Evolutionary conservation across 2,888 invertebrate species (phyloP).

Genomic region (Phortica magna): DNA sequence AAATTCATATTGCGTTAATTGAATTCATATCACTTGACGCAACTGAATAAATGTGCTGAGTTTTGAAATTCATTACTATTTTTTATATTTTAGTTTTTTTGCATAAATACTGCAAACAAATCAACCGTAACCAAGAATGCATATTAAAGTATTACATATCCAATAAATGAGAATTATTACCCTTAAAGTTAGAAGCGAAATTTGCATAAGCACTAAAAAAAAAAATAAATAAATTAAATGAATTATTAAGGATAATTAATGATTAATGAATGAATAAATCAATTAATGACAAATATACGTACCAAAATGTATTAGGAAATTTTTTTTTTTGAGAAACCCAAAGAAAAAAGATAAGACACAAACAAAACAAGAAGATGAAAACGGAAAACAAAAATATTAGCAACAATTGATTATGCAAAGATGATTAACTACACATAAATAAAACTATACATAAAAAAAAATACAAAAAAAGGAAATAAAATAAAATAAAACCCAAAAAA

Average conservation of each 20-base stretch:
- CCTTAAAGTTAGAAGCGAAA: too few relatives aligned
- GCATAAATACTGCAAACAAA: too few relatives aligned
- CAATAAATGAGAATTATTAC: too few relatives aligned
- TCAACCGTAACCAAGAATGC: too few relatives aligned
- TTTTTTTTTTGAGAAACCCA: conserved; percentile 23
- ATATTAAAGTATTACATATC: too few relatives aligned
- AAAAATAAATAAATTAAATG: too few relatives aligned
- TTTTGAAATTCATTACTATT: too few relatives aligned
- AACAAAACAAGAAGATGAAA: conserved; percentile 29
- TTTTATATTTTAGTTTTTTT: background rate
- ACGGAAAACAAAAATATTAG: conserved; percentile 43
- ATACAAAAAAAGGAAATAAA: conserved; percentile 36
- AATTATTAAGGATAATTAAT: too few relatives aligned
- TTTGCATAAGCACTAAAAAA: too few relatives aligned
- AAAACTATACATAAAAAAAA: conserved; percentile 37
- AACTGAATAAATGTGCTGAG: too few relatives aligned
- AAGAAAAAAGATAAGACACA: conserved; percentile 3
- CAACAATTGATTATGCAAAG: conserved; percentile 42
- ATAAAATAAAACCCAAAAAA: conserved; percentile 42
- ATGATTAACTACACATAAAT: conserved; percentile 18
- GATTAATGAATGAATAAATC: background rate
- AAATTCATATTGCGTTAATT: too few relatives aligned
- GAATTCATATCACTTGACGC: too few relatives aligned
- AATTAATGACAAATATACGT: conserved; percentile 34
- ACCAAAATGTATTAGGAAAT: conserved; percentile 27